Evolutionary conservation across 2,113 vertebrate species (phyloP).

Genomic region (Sialia sialis): DNA sequence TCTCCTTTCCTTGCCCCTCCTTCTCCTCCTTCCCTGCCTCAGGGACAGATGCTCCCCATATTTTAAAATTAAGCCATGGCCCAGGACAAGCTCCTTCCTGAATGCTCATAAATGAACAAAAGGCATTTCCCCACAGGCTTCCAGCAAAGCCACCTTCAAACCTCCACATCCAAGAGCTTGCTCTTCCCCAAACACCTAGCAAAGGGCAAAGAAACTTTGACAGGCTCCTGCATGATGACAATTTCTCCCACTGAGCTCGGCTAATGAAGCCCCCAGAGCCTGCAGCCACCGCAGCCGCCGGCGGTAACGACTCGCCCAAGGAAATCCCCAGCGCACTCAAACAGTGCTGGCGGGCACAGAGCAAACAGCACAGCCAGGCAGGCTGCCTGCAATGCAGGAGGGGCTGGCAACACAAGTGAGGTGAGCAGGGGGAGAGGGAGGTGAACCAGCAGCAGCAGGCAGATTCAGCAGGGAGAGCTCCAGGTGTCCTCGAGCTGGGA

Average conservation of each 20-base stretch:
- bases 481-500: not conserved
- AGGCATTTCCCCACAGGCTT: not conserved
- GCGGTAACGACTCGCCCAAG: not conserved
- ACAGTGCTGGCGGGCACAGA: not conserved
- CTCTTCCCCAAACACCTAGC: not conserved
- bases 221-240: rapidly evolving
- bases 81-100: not conserved
- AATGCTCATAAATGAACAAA: not conserved
- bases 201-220: not conserved
- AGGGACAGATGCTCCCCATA: not conserved
- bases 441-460: rapidly evolving
- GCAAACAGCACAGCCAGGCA: not conserved
- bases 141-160: not conserved
- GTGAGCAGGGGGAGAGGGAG: not conserved
- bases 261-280: conserved; percentile 10
- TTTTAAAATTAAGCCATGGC: not conserved
- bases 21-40: not conserved
- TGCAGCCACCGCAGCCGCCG: not conserved
- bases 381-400: not conserved
- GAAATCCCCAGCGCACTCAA: not conserved
- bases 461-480: not conserved
- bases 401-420: not conserved
- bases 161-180: not conserved
- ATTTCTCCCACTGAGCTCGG: rapidly evolving
- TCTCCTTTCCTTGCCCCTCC: not conserved